Evolutionary conservation across 2,797 vertebrate genomes (phyloP), one percentile per base, ranked within the genome.

Genomic region (Pseudochaenichthys georgianus): DNA sequence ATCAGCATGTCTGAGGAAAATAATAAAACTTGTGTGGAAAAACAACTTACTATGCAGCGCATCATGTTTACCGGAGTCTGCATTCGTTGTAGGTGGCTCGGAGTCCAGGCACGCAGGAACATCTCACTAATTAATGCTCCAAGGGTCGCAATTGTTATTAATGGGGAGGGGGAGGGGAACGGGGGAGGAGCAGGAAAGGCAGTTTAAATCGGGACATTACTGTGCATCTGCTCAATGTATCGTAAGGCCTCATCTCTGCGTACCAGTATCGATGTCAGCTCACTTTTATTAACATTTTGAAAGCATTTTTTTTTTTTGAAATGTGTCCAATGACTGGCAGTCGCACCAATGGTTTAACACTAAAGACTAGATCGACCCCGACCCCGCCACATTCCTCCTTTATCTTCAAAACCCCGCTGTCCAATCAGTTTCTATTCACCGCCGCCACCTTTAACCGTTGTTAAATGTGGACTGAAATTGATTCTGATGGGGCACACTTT

Each of bases 61-160:
- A 88, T 80, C 64, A 72, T 94, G 93, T 95, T 95, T 93, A 93
- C 92, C 81, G 71, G 86, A 87, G 87, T 87, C 80, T 88, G 89
- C 77, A 68, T 80, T 90, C 60, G 53, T 87, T 81, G 82, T 88
- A 90, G 92, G 92, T 91, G 91, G 86, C 82, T 75, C 55, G 5
- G 74, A 89, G 83, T 92, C 84, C 78, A 57, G 92, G 88, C 95
- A 92, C 95, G 93, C 93, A 82, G 86, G 77, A 88, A 89, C 34
- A 89, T 81, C 83, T 94, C 95, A 92, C 97, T 98, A 97, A 98
- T 98, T 96, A 97, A 96, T 95, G 96, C 96, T 97, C 95, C 87
- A 89, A 96, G 96, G 94, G 93, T 93, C 96, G 95, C 93, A 89
- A 93, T 95, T 96, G 94, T 95, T 89, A 94, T 95, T 94, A 96